Percentiles rank a stretch among this genome's conserved stretches.
Evolutionary conservation across 2,113 vertebrate species (phyloP).

Genomic region (Hystrix brachyura): DNA sequence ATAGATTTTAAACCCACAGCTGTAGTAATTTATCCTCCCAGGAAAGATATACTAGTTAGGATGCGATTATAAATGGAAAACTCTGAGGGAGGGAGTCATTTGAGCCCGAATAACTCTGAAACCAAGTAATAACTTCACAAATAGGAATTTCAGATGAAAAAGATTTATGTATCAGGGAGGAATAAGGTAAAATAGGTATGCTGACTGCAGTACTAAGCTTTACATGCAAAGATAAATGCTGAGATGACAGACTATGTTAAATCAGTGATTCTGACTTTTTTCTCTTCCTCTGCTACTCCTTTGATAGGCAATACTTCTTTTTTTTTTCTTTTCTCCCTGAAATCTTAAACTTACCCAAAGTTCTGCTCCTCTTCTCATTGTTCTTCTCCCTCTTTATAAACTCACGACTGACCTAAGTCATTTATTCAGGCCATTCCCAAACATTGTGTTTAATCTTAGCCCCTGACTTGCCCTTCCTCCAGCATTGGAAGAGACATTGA

Average conservation of each 20-base stretch:
- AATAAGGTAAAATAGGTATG: slow-evolving; percentile 61
- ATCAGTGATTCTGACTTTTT: neutral
- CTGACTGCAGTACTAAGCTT: slow-evolving; percentile 15
- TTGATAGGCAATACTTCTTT: neutral
- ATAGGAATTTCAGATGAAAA: slow-evolving; percentile 74
- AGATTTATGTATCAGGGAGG: slow-evolving; percentile 50
- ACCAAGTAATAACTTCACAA: slow-evolving; percentile 79
- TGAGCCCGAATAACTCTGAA: slow-evolving; percentile 71
- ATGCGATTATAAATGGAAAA: slow-evolving; percentile 78
- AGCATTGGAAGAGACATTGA: neutral
- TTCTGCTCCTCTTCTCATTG: neutral
- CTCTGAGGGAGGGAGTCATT: slow-evolving; percentile 54
- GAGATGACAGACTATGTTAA: neutral
- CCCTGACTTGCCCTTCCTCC: neutral
- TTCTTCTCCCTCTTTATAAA: neutral
- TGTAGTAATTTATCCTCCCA: slow-evolving; percentile 77
- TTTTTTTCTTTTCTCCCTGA: neutral
- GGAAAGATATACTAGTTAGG: slow-evolving; percentile 79
- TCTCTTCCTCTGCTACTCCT: neutral
- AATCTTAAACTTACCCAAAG: neutral
- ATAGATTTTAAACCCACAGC: slow-evolving; percentile 80
- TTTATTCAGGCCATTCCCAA: neutral
- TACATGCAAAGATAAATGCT: slow-evolving; percentile 10
- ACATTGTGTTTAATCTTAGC: neutral
- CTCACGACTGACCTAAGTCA: neutral